Conservation (phyloP, 37 sponge, comb jelly and placozoan genomes). For the Petrosia ficiformis region DNA sequence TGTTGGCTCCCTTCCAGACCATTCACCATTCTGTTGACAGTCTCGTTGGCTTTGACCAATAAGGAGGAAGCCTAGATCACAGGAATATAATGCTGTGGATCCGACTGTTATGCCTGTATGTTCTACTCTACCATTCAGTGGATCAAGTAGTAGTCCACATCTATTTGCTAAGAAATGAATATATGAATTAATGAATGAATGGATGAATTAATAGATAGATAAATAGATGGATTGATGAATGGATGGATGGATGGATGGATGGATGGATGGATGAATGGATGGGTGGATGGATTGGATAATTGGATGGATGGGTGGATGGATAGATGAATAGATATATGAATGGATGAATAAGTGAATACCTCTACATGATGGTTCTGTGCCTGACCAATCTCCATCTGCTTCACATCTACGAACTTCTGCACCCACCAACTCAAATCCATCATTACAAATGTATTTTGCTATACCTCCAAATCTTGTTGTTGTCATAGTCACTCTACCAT, state of each 20-base stretch:
- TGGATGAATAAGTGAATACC: background rate
- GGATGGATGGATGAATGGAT: too few species aligned
- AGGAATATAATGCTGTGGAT: constrained; percentile 45
- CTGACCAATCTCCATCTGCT: constrained; percentile 16
- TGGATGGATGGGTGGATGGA: too few species aligned
- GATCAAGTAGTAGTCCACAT: constrained; percentile 32
- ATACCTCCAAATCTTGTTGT: constrained; percentile 11
- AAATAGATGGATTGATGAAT: too few species aligned
- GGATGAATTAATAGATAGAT: too few species aligned
- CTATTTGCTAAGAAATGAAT: constrained; percentile 20
- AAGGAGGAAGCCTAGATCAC: constrained; percentile 42
- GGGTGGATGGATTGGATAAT: too few species aligned
- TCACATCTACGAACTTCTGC: background rate
- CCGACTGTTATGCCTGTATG: constrained; percentile 22
- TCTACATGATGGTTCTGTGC: constrained; percentile 8
- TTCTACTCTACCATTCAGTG: constrained; percentile 35
- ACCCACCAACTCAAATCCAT: constrained; percentile 10
- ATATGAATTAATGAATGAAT: background rate
- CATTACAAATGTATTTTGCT: constrained; percentile 9
- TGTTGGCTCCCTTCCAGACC: constrained; percentile 48
- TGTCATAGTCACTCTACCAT: constrained; percentile 20
- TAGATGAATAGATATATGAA: too few species aligned
- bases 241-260: too few species aligned
- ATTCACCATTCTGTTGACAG: constrained; percentile 48
- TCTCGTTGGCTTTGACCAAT: constrained; percentile 8